Conservation (phyloP, 2,797 vertebrate species). For the Spheniscus humboldti region DNA sequence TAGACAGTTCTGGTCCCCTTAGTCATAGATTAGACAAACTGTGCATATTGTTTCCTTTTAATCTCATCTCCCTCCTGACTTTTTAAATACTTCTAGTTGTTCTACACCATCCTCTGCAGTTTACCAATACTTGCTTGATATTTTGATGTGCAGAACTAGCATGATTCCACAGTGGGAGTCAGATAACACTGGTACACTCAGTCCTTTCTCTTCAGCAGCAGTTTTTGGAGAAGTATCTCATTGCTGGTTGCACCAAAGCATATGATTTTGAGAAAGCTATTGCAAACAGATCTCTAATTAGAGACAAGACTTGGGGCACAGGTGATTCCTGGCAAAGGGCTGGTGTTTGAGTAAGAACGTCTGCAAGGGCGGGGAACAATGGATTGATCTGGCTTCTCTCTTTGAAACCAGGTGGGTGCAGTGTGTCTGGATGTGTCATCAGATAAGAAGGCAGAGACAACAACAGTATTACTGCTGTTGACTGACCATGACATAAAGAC, state of each 20-base stretch:
- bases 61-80: neutral
- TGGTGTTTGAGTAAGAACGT: neutral
- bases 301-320: neutral
- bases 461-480: neutral
- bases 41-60: neutral
- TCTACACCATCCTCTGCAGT: neutral
- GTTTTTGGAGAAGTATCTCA: neutral
- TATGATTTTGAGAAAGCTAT: neutral
- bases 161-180: neutral
- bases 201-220: neutral
- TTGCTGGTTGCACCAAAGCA: neutral
- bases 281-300: neutral
- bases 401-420: neutral
- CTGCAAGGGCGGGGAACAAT: accelerated
- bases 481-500: neutral
- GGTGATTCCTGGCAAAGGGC: neutral
- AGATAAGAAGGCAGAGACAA: neutral
- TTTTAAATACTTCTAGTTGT: neutral
- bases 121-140: neutral
- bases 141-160: neutral
- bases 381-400: neutral
- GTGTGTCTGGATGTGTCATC: no score
- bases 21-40: slow-evolving; percentile 33
- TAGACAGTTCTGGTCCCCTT: slow-evolving; percentile 17
- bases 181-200: neutral